Conservation (phyloP, 1,140 invertebrate species). For the Triops cancriformis region DNA sequence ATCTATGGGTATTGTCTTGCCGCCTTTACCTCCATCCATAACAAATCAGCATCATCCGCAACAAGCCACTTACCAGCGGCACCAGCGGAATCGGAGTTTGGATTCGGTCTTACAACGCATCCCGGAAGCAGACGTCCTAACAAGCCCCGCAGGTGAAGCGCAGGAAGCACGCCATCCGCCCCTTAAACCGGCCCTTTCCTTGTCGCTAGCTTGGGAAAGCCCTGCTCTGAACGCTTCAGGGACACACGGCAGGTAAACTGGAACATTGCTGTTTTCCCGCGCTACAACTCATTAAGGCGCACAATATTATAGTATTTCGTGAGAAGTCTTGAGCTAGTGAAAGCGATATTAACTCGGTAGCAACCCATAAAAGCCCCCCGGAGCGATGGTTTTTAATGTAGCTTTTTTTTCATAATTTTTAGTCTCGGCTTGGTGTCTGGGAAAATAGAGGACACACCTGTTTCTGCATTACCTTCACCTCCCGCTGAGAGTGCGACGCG, state of each 20-base stretch:
- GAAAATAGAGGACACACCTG: neutral
- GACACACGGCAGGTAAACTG: neutral
- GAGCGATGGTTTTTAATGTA: neutral
- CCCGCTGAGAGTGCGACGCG: constrained; percentile 23
- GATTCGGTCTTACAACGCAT: constrained; percentile 56
- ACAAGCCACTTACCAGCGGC: constrained; percentile 40
- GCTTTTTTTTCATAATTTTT: neutral
- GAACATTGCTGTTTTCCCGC: neutral
- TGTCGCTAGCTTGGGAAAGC: constrained; percentile 20
- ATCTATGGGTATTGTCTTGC: constrained; percentile 66
- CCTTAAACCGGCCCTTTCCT: constrained; percentile 25
- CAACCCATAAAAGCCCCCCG: neutral
- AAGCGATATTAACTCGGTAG: neutral
- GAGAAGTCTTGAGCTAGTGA: neutral
- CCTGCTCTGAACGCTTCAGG: neutral
- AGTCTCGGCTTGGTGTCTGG: neutral
- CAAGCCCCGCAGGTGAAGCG: constrained; percentile 20
- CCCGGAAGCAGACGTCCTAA: constrained; percentile 28
- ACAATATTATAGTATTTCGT: neutral
- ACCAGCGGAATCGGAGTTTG: constrained; percentile 76
- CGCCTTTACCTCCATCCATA: constrained; percentile 49
- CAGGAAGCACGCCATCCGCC: constrained; percentile 25
- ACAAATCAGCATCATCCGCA: constrained; percentile 46
- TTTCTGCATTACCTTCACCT: constrained; percentile 12
- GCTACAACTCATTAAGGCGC: neutral